Percentiles rank a stretch among this genome's conserved stretches.
phyloP scores from a whole-genome alignment of 2,113 vertebrate genomes.

The Anser cygnoides region DNA sequence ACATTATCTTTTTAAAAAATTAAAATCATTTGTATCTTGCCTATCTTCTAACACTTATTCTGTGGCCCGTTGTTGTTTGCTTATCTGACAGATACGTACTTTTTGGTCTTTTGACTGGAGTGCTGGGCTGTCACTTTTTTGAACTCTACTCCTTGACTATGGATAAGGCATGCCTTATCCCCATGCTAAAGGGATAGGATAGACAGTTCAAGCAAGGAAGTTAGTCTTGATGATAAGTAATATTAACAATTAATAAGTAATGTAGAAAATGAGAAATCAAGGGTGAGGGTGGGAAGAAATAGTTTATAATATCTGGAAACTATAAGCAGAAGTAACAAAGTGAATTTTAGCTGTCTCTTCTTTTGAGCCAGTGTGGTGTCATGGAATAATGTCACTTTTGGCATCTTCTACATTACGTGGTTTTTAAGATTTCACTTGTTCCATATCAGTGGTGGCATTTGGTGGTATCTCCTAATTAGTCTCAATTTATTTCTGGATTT shows the following conservation, averaged over 20 bases:
- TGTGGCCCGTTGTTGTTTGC: neutral
- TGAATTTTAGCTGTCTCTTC: neutral
- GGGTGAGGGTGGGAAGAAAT: too few relatives aligned
- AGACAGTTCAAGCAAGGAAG: neutral
- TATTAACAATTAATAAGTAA: neutral
- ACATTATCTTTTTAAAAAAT: neutral
- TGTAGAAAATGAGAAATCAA: neutral
- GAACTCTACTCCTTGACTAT: neutral
- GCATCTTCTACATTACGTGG: neutral
- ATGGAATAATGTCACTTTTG: neutral
- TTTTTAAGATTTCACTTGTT: neutral
- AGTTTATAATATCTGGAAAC: too few relatives aligned
- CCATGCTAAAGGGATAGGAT: neutral
- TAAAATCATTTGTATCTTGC: neutral
- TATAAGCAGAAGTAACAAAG: neutral
- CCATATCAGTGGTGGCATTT: neutral
- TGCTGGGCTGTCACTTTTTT: neutral
- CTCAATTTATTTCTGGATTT: neutral
- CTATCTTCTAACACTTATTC: neutral
- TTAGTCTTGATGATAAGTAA: neutral
- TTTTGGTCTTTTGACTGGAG: neutral
- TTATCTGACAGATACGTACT: neutral
- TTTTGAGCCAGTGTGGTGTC: neutral
- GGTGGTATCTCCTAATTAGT: neutral
- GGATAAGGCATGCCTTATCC: neutral